Conservation (phyloP, 2,113 vertebrate species). For the Bos taurus region ARS-UCD2.0 NC_037333.1:39840501-39841000, state of each 20-base stretch:
- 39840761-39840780: conserved; percentile 35
- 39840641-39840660: not conserved
- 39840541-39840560: not conserved
- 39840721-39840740: not conserved
- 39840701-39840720: not conserved
- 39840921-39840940: not conserved
- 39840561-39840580: not conserved
- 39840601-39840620: not conserved
- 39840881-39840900: not conserved
- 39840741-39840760: not conserved
- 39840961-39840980: not conserved
- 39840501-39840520: not conserved
- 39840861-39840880: conserved; percentile 37
- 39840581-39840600: not conserved
- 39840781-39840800: conserved; percentile 47
- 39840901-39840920: not conserved
- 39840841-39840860: not conserved
- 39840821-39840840: conserved; percentile 34
- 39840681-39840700: not conserved
- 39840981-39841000: not conserved
- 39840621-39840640: not conserved
- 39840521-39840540: not conserved
- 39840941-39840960: not conserved
- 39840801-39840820: conserved; percentile 16
- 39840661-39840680: not conserved